Percentiles rank a stretch among this genome's conserved stretches.
Conservation (phyloP, 2,113 vertebrate species). For the Amazona guildingii region DNA sequence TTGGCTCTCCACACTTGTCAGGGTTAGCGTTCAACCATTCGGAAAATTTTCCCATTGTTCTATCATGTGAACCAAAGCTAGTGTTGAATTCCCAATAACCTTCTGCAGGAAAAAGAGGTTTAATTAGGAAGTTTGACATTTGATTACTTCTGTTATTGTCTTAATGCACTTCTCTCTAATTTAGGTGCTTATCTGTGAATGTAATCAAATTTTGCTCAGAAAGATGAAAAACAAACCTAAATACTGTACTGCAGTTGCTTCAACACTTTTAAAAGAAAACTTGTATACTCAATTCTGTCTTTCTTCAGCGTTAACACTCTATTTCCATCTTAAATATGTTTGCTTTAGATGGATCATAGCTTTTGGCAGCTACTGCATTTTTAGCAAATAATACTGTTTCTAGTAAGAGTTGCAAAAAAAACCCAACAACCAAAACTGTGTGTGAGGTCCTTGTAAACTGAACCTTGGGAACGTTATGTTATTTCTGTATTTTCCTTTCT, state of each 20-base stretch:
- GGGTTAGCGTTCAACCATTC: conserved; percentile 94
- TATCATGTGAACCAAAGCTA: conserved; percentile 88
- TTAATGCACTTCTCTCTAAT: conserved; percentile 53
- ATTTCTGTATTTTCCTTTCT: conserved; percentile 67
- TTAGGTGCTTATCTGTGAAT: conserved; percentile 54
- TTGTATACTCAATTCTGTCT: conserved; percentile 70
- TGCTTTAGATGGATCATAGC: conserved; percentile 93
- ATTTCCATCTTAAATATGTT: conserved; percentile 82
- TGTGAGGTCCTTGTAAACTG: conserved; percentile 99
- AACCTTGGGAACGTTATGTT: conserved; percentile 84
- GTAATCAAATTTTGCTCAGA: conserved; percentile 37
- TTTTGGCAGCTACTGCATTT: conserved; percentile 92
- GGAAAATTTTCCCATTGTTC: conserved; percentile 98
- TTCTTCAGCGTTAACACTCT: conserved; percentile 77
- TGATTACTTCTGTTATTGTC: conserved; percentile 85
- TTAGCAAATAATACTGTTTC: conserved; percentile 99
- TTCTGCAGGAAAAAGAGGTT: conserved; percentile 75
- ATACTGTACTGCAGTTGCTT: conserved; percentile 41
- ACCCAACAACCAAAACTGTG: conserved; percentile 70
- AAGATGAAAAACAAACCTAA: conserved; percentile 49
- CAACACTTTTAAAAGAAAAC: conserved; percentile 63
- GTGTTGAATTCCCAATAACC: conserved; percentile 87
- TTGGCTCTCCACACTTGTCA: conserved; percentile 95
- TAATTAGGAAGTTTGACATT: conserved; percentile 88
- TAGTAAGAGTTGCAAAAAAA: conserved; percentile 89